Evolutionary conservation across 2,888 invertebrate species (phyloP), one percentile per base, ranked within the genome.

Genomic region (Scelioninae gen. 2): DNA sequence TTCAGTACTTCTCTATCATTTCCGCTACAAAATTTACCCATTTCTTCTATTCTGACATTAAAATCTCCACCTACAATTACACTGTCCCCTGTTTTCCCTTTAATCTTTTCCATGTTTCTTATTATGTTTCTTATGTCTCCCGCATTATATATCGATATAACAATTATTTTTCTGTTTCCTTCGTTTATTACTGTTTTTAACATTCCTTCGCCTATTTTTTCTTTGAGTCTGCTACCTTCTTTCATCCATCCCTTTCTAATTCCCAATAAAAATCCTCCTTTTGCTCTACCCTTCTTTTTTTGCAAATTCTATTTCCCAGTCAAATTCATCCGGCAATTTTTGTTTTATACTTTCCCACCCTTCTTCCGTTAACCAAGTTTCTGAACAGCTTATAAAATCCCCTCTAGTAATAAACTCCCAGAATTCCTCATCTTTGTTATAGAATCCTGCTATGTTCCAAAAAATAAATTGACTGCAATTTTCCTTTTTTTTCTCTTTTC

Each of bases 341-440:
- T 10, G 22, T 39, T 55, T 46, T 3, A 60, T 10, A 2, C 13
- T 41, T n/a, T 55, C 25, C 64, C 69, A 57, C 1, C 33, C 64
- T 19, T 69, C 63, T 2, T 48, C 48, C 10, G 45, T 50, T 9
- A 64, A 10, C 69, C 73, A 73, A 18, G 64, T 64, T 28, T 69
- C 73, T 2, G 28, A 35, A 28, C 69, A 13, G 9, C 48, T 55
- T 43, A 73, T 37, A 9, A 68, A 13, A 31, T 73, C 68, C 6
- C 15, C 50, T 18, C 61, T 19, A 11, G 48, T 11, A 19, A 69
- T 37, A n/a, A 16, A 41, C 11, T 28, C 9, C 73, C 67, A 73
- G 19, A 73, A 67, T 13, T 73, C 60, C 41, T 13, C 46, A 64
- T 68, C 57, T 37, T 68, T 73, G n/a, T 41, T 52, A 10, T 10